phyloP scores from a whole-genome alignment of 2,888 invertebrate species.

The Drosophila longiperda region DNA sequence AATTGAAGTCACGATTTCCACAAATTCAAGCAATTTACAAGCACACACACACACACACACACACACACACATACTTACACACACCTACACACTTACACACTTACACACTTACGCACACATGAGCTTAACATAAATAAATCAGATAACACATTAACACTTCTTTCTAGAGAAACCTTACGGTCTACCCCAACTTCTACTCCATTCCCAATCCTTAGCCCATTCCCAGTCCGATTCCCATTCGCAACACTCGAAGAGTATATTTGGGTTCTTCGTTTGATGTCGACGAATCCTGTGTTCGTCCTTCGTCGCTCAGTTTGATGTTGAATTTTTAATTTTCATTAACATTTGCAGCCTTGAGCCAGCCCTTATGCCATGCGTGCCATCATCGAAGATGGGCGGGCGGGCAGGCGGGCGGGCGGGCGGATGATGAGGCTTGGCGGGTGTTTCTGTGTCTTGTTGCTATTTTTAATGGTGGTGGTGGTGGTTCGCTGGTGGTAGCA shows the following conservation, averaged over 20 bases:
- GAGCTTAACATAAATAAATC: slow-evolving; percentile 74
- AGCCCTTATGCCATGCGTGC: slow-evolving; percentile 50
- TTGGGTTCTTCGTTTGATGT: slow-evolving; percentile 62
- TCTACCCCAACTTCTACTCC: neutral
- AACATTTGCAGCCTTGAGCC: slow-evolving; percentile 67
- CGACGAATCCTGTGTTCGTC: slow-evolving; percentile 49
- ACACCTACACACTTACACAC: slow-evolving; percentile 1
- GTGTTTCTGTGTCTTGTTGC: slow-evolving; percentile 20
- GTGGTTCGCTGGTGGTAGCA: slow-evolving; percentile 44
- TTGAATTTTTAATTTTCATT: slow-evolving; percentile 81
- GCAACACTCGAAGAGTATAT: slow-evolving; percentile 29
- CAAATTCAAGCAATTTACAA: slow-evolving; percentile 75
- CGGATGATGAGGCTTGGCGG: neutral
- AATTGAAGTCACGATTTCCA: slow-evolving; percentile 84
- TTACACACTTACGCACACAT: slow-evolving; percentile 17
- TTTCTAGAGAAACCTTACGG: slow-evolving; percentile 41
- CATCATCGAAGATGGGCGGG: neutral
- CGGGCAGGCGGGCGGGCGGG: neutral
- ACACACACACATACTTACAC: slow-evolving; percentile 2
- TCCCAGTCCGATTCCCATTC: neutral
- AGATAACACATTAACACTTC: slow-evolving; percentile 79
- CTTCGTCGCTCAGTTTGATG: slow-evolving; percentile 67
- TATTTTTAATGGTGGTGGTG: slow-evolving; percentile 35
- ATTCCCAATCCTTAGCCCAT: neutral
- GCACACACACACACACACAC: slow-evolving; percentile 3